These are phyloP conservation scores for Epistrophella euchroma DNA, from an alignment of 2,888 invertebrate genomes.

Conservation along the genomic window DNA sequence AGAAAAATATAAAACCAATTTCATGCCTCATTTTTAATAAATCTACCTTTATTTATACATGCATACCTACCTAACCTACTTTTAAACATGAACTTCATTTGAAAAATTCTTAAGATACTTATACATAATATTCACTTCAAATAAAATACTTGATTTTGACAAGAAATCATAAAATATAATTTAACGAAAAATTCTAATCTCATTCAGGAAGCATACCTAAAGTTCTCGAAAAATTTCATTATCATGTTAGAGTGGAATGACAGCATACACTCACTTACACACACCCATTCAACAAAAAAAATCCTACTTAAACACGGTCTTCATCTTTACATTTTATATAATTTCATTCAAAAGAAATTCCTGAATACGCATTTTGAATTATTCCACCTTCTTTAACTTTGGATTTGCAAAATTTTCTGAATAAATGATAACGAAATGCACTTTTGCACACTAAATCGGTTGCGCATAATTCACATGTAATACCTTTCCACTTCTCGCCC, in stretches of 20 bases:
- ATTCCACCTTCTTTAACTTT: slow-evolving; percentile 20
- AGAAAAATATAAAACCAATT: not conserved
- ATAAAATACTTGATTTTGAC: not conserved
- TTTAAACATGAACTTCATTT: not conserved
- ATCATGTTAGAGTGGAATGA: slow-evolving; percentile 1
- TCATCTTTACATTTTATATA: slow-evolving; percentile 5
- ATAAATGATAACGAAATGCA: slow-evolving; percentile 54
- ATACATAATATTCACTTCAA: slow-evolving; percentile 11
- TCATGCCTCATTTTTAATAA: not conserved
- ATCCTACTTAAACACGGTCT: slow-evolving; percentile 24
- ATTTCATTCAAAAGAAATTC: slow-evolving; percentile 1
- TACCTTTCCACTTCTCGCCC: slow-evolving; percentile 6
- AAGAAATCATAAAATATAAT: not conserved
- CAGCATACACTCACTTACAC: not conserved
- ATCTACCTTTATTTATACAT: not conserved
- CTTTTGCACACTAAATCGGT: slow-evolving; percentile 45
- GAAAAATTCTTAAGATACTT: not conserved
- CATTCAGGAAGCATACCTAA: slow-evolving; percentile 18
- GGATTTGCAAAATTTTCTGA: slow-evolving; percentile 37
- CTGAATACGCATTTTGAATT: slow-evolving; percentile 26
- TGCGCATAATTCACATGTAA: slow-evolving; percentile 46
- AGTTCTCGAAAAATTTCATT: slow-evolving; percentile 8
- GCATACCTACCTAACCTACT: not conserved
- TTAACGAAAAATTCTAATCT: not conserved
- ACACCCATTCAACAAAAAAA: not conserved